Base-by-base conservation (phyloP, 2,113 vertebrate species). In the Sinocyclocheilus maitianheensis region DNA sequence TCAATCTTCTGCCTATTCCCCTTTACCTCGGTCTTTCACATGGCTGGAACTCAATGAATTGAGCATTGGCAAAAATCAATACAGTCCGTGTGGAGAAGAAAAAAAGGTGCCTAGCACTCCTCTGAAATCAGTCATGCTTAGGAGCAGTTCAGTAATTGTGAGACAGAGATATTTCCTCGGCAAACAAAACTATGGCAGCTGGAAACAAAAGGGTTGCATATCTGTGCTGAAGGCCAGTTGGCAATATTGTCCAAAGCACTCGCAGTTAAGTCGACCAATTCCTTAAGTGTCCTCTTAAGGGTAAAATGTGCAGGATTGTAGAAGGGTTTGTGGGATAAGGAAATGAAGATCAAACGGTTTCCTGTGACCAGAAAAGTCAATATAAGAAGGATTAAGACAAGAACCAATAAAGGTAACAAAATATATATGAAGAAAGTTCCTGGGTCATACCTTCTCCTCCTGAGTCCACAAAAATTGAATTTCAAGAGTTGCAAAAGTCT, bases 21-120 rank as follows among this genome's bases (percentile, higher is more conserved):
- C 78, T 88, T 89, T 71, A 60, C 79, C 89, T 74, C 84, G 53
- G 81, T 46, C 89, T 90, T 85, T 94, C 92, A 94, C 93, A 91
- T 93, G 89, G 89, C 89, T 92, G 88, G 74, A 84, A 89, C 86
- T 92, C 89, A 89, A 89, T 91, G 89, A 93, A 93, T 92, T 91
- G 74, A 92, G 90, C 88, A 88, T 51, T 62, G 89, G 89, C 90
- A 90, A 94, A 88, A 94, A 94, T 93, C 91, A 90, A 93, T 93
- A 89, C 26, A 83, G 87, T 82, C 86, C 87, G 71, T 46, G 85
- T 84, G 82, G 89, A 87, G 75, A 75, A 89, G 62, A 86, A 63
- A 51, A 87, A 83, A 86, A 84, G 58, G 89, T 84, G 88, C 77
- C 89, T 89, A 5, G 46, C 82, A 90, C 51, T 77, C 91, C 91